Percentiles rank a stretch among this genome's conserved stretches.
These are phyloP conservation scores for Drosophila tsacasi DNA, from an alignment of 1,140 invertebrate genomes.

Conservation along the genomic window DNA sequence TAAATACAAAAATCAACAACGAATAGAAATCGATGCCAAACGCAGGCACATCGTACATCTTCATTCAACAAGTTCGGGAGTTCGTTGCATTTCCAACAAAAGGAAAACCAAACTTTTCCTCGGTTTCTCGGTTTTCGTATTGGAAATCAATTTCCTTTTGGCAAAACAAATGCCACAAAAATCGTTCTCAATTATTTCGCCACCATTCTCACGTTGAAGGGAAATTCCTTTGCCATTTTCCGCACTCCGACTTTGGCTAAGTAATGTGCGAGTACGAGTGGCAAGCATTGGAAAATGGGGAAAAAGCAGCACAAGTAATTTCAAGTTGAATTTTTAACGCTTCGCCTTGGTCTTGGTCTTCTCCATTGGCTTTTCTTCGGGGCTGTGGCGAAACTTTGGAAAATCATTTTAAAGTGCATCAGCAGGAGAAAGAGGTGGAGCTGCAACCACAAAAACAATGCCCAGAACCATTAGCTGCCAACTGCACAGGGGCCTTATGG, in stretches of 20 bases:
- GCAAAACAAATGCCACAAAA: conserved; percentile 51
- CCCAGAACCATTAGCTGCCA: conserved; percentile 53
- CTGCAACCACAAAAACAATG: conserved; percentile 49
- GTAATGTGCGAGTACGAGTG: conserved; percentile 52
- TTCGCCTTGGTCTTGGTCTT: conserved; percentile 43
- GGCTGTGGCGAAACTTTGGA: conserved; percentile 57
- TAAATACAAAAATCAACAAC: conserved; percentile 12
- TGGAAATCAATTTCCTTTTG: conserved; percentile 53
- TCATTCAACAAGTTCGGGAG: conserved; percentile 46
- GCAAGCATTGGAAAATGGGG: conserved; percentile 17
- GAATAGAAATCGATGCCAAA: conserved; percentile 5
- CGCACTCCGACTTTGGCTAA: conserved; percentile 35
- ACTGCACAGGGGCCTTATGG: conserved; percentile 10
- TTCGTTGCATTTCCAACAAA: background rate
- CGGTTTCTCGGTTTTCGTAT: conserved; percentile 17
- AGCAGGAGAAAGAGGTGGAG: conserved; percentile 62
- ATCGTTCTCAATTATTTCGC: conserved; percentile 48
- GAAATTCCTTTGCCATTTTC: conserved; percentile 44
- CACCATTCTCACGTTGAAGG: conserved; percentile 53
- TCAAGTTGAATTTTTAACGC: conserved; percentile 76
- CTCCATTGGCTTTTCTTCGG: conserved; percentile 22
- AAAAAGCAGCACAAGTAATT: conserved; percentile 64
- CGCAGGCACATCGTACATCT: conserved; percentile 30
- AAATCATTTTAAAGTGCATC: conserved; percentile 80
- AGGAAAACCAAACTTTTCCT: conserved; percentile 6